phyloP scores from a whole-genome alignment of 2,797 vertebrate species.

The Sebastes iracundus region DNA sequence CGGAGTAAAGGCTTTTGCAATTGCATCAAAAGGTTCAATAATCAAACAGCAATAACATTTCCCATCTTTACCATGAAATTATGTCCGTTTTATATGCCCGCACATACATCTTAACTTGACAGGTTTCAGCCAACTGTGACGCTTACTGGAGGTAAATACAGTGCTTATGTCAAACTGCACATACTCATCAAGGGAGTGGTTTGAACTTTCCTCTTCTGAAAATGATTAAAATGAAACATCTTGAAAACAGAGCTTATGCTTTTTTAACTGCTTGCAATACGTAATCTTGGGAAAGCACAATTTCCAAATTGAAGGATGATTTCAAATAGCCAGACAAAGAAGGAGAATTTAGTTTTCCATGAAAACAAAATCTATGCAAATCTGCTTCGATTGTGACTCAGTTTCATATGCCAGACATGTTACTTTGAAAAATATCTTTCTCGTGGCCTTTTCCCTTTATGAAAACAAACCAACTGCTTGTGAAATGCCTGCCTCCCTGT shows the following conservation, averaged over 20 bases:
- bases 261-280: constrained; percentile 51
- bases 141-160: constrained; percentile 76
- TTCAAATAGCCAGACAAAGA: constrained; percentile 25
- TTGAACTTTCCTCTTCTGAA: constrained; percentile 63
- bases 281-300: constrained; percentile 26
- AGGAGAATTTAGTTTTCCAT: constrained; percentile 36
- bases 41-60: constrained; percentile 86
- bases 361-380: constrained; percentile 12
- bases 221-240: constrained; percentile 69
- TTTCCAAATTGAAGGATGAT: constrained; percentile 43
- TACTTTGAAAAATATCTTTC: constrained; percentile 13
- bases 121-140: constrained; percentile 83
- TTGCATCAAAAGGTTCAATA: constrained; percentile 79
- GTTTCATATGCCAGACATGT: constrained; percentile 12
- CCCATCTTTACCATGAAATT: constrained; percentile 87
- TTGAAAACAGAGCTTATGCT: constrained; percentile 49
- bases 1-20: constrained; percentile 71
- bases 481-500: constrained; percentile 52
- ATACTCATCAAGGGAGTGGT: constrained; percentile 73
- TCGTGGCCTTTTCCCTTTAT: neutral
- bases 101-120: constrained; percentile 86
- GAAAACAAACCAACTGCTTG: constrained; percentile 54
- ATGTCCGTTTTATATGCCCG: constrained; percentile 78
- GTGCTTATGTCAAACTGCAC: constrained; percentile 62
- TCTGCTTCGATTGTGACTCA: constrained; percentile 14